These are phyloP conservation scores for Himalopsyche anomala DNA, from an alignment of 2,888 invertebrate species.

Conservation along the genomic window DNA sequence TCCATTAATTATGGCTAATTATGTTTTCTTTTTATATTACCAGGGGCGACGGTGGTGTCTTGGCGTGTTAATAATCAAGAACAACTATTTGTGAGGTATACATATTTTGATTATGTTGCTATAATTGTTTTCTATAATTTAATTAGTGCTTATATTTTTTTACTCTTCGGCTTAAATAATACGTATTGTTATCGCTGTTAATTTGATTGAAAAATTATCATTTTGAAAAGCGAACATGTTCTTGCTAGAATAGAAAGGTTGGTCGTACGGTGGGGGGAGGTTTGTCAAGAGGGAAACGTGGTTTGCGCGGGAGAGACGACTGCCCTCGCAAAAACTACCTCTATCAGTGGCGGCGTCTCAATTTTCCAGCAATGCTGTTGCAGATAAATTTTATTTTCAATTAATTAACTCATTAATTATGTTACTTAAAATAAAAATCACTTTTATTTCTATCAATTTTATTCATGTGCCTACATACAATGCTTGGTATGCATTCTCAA, in stretches of 20 bases:
- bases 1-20: not conserved
- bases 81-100: constrained; percentile 82
- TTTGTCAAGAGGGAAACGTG: constrained; percentile 49
- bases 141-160: not conserved
- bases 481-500: too few species aligned
- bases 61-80: constrained; percentile 98
- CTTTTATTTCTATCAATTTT: too few species aligned
- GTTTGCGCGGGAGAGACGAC: constrained; percentile 64
- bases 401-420: too few species aligned
- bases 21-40: constrained; percentile 23
- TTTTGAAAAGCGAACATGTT: constrained; percentile 31
- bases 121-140: not conserved
- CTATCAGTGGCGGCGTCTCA: constrained; percentile 56
- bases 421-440: too few species aligned
- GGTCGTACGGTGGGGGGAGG: constrained; percentile 44
- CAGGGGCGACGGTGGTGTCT: constrained; percentile 97
- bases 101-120: not conserved
- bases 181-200: not conserved
- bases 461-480: too few species aligned
- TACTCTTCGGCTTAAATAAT: not conserved
- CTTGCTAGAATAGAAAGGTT: constrained; percentile 36
- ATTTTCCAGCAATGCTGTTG: too few species aligned
- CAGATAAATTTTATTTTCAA: too few species aligned
- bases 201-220: constrained; percentile 35
- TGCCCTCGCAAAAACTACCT: constrained; percentile 64